A percentile compares a stretch with the other conserved stretches of the same genome.
Evolutionary conservation across 2,113 vertebrate genomes (phyloP).

Genomic region (Fukomys damarensis): DNA sequence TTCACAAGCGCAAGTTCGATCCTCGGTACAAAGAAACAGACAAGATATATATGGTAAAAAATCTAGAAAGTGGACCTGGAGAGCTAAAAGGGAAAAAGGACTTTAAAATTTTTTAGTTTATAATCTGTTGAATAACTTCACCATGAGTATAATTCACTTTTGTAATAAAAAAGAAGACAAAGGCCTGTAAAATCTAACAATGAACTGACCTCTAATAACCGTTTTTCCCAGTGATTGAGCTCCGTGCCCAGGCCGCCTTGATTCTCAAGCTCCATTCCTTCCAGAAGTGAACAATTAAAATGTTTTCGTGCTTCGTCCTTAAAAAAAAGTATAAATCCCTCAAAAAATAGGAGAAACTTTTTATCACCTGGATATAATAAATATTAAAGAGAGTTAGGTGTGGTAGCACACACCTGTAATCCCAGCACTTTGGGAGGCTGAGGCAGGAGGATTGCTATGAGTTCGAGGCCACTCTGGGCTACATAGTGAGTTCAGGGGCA

Average conservation of each 20-base stretch:
- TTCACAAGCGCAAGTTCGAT: no score
- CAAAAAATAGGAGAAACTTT: background rate
- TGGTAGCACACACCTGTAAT: no score
- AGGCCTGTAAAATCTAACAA: background rate
- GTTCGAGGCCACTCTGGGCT: no score
- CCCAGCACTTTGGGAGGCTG: no score
- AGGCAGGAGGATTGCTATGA: no score
- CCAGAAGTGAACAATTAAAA: conserved; percentile 94
- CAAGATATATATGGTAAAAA: background rate
- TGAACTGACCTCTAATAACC: conserved; percentile 93
- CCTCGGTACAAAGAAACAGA: background rate
- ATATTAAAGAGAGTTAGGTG: background rate
- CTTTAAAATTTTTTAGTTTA: background rate
- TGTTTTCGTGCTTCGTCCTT: conserved; percentile 96
- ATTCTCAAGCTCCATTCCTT: conserved; percentile 99
- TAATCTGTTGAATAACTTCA: background rate
- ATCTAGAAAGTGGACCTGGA: background rate
- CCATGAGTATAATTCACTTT: background rate
- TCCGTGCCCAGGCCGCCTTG: conserved; percentile 97
- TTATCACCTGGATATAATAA: background rate
- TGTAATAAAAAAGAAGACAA: background rate
- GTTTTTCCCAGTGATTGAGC: conserved; percentile 99
- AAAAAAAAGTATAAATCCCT: background rate
- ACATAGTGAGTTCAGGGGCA: no score
- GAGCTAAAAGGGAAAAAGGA: background rate